These are phyloP conservation scores for Drosophila nigromelanica DNA, from an alignment of 1,140 invertebrate genomes.

Conservation along the genomic window DNA sequence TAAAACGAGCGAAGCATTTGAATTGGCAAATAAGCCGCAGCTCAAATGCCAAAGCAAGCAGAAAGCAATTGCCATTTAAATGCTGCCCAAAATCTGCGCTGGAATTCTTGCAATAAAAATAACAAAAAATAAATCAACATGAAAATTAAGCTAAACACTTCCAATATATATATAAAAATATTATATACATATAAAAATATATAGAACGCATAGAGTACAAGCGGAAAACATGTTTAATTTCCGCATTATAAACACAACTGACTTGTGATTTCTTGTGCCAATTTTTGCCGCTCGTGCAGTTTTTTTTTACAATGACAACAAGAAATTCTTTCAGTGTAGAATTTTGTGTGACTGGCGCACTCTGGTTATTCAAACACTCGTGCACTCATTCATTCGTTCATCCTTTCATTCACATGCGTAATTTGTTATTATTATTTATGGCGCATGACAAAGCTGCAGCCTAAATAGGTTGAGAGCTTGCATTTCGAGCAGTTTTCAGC, in stretches of 20 bases:
- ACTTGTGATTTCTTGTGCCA: slow-evolving; percentile 51
- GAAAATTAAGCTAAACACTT: slow-evolving; percentile 8
- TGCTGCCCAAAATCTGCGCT: slow-evolving; percentile 9
- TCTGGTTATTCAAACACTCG: neutral
- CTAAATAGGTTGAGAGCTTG: neutral
- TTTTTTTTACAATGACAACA: slow-evolving; percentile 26
- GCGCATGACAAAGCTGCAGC: neutral
- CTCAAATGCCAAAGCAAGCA: slow-evolving; percentile 21
- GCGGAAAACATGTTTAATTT: slow-evolving; percentile 35
- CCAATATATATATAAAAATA: neutral
- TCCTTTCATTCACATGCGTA: neutral
- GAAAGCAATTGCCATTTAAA: slow-evolving; percentile 51
- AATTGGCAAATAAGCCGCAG: slow-evolving; percentile 50
- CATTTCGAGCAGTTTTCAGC: neutral
- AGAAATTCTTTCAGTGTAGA: neutral
- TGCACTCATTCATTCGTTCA: slow-evolving; percentile 4
- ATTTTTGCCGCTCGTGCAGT: slow-evolving; percentile 27
- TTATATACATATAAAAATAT: neutral
- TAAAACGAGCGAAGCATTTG: slow-evolving; percentile 56
- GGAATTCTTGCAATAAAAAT: slow-evolving; percentile 18
- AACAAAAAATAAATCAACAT: slow-evolving; percentile 28
- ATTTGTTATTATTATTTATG: slow-evolving; percentile 21
- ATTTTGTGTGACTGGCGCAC: neutral
- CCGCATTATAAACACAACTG: slow-evolving; percentile 47
- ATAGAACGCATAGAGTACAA: neutral